Evolutionary conservation across 1,140 invertebrate species (phyloP).

Genomic region (Lepidurus couesii): DNA sequence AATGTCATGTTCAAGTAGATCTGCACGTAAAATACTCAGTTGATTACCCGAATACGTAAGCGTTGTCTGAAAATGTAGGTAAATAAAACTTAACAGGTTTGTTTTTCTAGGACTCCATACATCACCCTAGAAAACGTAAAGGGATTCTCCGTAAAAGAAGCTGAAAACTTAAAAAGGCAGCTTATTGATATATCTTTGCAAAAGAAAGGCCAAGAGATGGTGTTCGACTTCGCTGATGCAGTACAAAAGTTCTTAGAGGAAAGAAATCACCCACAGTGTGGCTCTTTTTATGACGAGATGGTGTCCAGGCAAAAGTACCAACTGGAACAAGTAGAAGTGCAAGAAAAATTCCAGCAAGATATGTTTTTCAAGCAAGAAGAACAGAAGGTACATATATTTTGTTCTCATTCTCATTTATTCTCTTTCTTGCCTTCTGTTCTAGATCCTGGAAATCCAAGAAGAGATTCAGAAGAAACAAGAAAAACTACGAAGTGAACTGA

Average conservation of each 20-base stretch:
- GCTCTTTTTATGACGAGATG: constrained; percentile 81
- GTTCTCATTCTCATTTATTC: constrained; percentile 17
- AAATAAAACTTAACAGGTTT: constrained; percentile 29
- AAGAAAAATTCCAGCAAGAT: constrained; percentile 35
- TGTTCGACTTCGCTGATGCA: constrained; percentile 64
- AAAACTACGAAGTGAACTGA: constrained; percentile 45
- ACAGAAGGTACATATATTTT: constrained; percentile 35
- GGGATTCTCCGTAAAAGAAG: constrained; percentile 59
- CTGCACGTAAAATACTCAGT: constrained; percentile 59
- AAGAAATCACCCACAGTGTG: constrained; percentile 64
- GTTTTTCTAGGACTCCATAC: constrained; percentile 51
- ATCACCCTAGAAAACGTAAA: constrained; percentile 59
- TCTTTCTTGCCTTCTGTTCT: constrained; percentile 18
- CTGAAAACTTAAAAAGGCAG: constrained; percentile 52
- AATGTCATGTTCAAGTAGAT: constrained; percentile 60
- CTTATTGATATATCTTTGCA: constrained; percentile 52
- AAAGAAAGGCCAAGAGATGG: constrained; percentile 66
- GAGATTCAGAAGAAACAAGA: constrained; percentile 62
- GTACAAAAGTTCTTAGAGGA: constrained; percentile 61
- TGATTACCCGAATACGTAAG: constrained; percentile 66
- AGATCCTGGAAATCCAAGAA: constrained; percentile 57
- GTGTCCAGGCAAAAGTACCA: constrained; percentile 56
- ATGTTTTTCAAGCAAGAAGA: constrained; percentile 35
- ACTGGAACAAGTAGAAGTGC: constrained; percentile 45
- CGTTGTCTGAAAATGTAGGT: constrained; percentile 33